Conservation (phyloP, 1,140 invertebrate genomes). For the Apis florea region DNA sequence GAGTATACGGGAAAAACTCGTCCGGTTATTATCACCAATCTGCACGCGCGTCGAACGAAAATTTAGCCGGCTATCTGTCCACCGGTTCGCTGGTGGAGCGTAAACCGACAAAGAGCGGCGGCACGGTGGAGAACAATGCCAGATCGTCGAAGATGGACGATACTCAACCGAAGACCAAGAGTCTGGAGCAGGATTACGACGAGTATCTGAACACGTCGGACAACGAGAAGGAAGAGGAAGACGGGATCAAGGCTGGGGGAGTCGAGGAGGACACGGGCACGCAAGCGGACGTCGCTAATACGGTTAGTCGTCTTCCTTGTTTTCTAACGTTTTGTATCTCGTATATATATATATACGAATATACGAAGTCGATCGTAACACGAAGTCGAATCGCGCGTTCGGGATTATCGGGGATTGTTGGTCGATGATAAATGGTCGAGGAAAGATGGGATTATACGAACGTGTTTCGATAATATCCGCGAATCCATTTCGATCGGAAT, state of each 20-base stretch:
- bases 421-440: too few relatives aligned
- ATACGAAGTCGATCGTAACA: background rate
- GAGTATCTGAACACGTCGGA: conserved; percentile 67
- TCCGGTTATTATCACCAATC: conserved; percentile 17
- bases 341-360: background rate
- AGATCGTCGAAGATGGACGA: conserved; percentile 23
- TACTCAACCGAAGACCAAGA: conserved; percentile 63
- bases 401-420: too few relatives aligned
- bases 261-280: conserved; percentile 58
- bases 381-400: too few relatives aligned
- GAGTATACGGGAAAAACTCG: too few relatives aligned
- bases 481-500: too few relatives aligned
- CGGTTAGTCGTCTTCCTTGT: conserved; percentile 58
- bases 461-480: too few relatives aligned
- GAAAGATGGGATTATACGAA: too few relatives aligned
- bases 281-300: conserved; percentile 70
- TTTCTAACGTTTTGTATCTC: background rate
- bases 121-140: conserved; percentile 23
- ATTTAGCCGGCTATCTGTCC: conserved; percentile 8
- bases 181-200: conserved; percentile 71
- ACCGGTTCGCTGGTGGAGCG: conserved; percentile 4
- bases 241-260: conserved; percentile 35
- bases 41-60: conserved; percentile 5
- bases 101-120: conserved; percentile 30
- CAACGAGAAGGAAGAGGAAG: conserved; percentile 70